A percentile compares a stretch with the other conserved stretches of the same genome.
Evolutionary conservation across 2,113 vertebrate species (phyloP).

Genomic region (Lucifuga dentata): DNA sequence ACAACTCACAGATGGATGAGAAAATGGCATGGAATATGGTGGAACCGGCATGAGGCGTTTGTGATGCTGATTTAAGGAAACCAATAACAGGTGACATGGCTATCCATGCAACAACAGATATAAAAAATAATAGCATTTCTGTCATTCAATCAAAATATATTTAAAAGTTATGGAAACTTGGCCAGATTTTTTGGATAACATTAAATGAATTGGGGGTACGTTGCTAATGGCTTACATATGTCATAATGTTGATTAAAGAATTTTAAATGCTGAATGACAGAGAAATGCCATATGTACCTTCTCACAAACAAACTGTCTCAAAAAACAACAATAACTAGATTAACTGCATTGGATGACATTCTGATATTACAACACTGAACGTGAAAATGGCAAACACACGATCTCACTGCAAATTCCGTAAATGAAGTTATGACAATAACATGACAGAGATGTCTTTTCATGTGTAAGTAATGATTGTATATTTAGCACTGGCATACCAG

Average conservation of each 20-base stretch:
- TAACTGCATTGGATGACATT: conserved; percentile 8
- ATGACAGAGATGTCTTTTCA: conserved; percentile 75
- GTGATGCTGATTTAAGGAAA: conserved; percentile 74
- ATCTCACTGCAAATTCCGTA: conserved; percentile 28
- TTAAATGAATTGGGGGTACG: neutral
- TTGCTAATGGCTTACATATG: neutral
- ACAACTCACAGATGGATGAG: conserved; percentile 77
- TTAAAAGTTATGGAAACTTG: conserved; percentile 4
- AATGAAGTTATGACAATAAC: conserved; percentile 71
- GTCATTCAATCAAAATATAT: conserved; percentile 51
- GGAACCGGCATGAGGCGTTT: conserved; percentile 76
- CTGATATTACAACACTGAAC: conserved; percentile 37
- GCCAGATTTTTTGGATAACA: neutral
- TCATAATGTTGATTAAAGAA: conserved; percentile 9
- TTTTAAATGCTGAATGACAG: conserved; percentile 58
- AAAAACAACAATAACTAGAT: conserved; percentile 47
- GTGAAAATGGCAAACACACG: conserved; percentile 59
- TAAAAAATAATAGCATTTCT: conserved; percentile 58
- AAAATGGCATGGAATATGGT: conserved; percentile 76
- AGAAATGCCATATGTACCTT: conserved; percentile 44
- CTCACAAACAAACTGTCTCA: conserved; percentile 7
- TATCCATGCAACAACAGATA: conserved; percentile 61
- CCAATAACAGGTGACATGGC: conserved; percentile 69
- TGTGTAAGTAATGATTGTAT: conserved; percentile 56
- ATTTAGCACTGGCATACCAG: conserved; percentile 89